phyloP scores from a whole-genome alignment of 2,113 vertebrate genomes.

The Psephotus haematonotus region DNA sequence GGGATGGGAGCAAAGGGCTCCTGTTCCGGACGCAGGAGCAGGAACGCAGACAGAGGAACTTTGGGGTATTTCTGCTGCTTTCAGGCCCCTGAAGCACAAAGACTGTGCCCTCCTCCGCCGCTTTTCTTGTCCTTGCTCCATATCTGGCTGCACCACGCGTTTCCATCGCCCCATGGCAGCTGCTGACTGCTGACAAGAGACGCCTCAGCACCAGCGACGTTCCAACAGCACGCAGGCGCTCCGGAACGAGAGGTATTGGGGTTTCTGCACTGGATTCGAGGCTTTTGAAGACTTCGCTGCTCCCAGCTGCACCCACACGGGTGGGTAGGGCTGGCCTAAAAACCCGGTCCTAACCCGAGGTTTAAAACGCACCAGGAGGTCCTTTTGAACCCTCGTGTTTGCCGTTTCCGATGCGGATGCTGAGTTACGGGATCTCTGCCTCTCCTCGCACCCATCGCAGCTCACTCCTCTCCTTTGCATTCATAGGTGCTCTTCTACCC shows the following conservation, averaged over 20 bases:
- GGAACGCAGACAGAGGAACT: not conserved
- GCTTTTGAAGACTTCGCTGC: not conserved
- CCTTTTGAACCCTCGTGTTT: not conserved
- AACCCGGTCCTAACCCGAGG: not conserved
- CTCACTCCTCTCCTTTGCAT: not conserved
- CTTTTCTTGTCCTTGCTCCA: not conserved
- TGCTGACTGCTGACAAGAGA: not conserved
- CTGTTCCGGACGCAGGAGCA: not conserved
- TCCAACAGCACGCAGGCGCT: fast-evolving
- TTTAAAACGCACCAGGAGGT: not conserved
- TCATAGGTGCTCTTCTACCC: not conserved
- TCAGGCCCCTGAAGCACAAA: not conserved
- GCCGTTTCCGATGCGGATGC: not conserved
- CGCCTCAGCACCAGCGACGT: not conserved
- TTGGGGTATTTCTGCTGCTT: not conserved
- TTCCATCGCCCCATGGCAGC: not conserved
- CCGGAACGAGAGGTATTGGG: not conserved
- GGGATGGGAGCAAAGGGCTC: fast-evolving
- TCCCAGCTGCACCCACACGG: not conserved
- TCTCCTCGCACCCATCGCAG: not conserved
- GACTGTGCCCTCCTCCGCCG: not conserved
- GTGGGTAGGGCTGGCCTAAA: not conserved
- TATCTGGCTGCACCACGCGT: not conserved
- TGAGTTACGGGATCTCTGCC: not conserved
- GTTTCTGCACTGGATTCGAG: not conserved